Evolutionary conservation across 2,797 vertebrate genomes (phyloP).

Genomic region (Onychomys leucogaster): DNA sequence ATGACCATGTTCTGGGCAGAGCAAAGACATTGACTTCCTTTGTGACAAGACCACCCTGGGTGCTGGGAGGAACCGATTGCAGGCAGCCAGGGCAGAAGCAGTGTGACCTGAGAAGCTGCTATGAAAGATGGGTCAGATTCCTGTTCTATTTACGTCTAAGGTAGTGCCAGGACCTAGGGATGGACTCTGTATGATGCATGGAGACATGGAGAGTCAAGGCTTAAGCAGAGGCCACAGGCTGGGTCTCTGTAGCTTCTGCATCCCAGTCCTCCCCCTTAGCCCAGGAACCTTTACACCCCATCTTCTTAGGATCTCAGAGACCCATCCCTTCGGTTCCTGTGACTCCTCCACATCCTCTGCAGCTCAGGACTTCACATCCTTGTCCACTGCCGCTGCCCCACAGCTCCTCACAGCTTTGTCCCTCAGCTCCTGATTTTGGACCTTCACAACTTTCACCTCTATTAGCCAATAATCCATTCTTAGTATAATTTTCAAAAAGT

Average conservation of each 20-base stretch:
- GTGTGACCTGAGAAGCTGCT: not conserved
- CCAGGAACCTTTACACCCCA: fast-evolving
- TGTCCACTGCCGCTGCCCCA: not conserved
- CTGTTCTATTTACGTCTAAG: not conserved
- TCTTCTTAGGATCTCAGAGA: not conserved
- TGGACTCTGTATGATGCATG: not conserved
- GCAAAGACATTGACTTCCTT: not conserved
- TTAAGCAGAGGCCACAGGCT: not conserved
- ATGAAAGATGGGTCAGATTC: not conserved
- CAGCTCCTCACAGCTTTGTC: not conserved
- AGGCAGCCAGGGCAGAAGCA: no score
- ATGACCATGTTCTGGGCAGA: not conserved
- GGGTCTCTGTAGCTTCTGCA: not conserved
- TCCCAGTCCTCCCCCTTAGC: not conserved
- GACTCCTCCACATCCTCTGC: not conserved
- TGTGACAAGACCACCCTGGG: not conserved
- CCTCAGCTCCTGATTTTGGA: not conserved
- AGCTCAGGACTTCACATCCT: not conserved
- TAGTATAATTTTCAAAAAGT: not conserved
- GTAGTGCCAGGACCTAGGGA: not conserved
- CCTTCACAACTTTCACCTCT: not conserved
- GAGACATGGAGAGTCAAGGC: no score
- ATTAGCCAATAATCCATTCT: not conserved
- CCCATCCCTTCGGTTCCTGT: not conserved
- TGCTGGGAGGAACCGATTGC: not conserved